Percentiles rank a stretch among this genome's conserved stretches.
These are phyloP conservation scores for Melanotus villosus DNA, from an alignment of 2,888 invertebrate genomes.

Conservation along the genomic window DNA sequence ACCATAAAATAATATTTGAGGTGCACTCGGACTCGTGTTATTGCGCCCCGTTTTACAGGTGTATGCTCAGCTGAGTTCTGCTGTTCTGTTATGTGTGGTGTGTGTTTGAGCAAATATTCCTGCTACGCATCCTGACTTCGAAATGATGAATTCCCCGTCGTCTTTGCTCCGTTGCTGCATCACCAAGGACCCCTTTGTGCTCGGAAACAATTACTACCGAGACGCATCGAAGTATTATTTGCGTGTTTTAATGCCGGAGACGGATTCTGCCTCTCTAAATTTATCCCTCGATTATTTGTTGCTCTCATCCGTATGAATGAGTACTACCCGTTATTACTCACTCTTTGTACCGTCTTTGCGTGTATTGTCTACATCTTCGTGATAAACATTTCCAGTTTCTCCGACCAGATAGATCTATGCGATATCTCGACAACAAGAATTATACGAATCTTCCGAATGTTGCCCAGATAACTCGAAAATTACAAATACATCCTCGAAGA, in stretches of 20 bases:
- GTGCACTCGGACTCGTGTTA: conserved; percentile 49
- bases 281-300: conserved; percentile 39
- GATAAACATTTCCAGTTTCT: conserved; percentile 17
- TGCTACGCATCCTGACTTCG: conserved; percentile 36
- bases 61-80: conserved; percentile 44
- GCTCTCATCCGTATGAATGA: conserved; percentile 30
- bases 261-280: conserved; percentile 32
- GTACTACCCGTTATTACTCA: conserved; percentile 33
- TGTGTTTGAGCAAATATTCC: conserved; percentile 17
- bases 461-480: neutral
- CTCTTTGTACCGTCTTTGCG: conserved; percentile 29
- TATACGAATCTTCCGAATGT: neutral
- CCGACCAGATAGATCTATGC: conserved; percentile 13
- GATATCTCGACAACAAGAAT: neutral
- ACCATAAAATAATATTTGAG: conserved; percentile 52
- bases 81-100: neutral
- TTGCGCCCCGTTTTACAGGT: conserved; percentile 44
- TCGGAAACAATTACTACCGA: conserved; percentile 43
- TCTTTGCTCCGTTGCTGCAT: conserved; percentile 33
- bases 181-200: conserved; percentile 37
- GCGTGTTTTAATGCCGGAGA: conserved; percentile 40
- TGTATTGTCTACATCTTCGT: conserved; percentile 23
- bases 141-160: conserved; percentile 36
- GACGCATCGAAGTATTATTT: conserved; percentile 42
- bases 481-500: neutral